Percentiles rank a stretch among this genome's conserved stretches.
These are phyloP conservation scores for Saccopteryx leptura DNA, from an alignment of 2,113 vertebrate species.

Conservation along the genomic window DNA sequence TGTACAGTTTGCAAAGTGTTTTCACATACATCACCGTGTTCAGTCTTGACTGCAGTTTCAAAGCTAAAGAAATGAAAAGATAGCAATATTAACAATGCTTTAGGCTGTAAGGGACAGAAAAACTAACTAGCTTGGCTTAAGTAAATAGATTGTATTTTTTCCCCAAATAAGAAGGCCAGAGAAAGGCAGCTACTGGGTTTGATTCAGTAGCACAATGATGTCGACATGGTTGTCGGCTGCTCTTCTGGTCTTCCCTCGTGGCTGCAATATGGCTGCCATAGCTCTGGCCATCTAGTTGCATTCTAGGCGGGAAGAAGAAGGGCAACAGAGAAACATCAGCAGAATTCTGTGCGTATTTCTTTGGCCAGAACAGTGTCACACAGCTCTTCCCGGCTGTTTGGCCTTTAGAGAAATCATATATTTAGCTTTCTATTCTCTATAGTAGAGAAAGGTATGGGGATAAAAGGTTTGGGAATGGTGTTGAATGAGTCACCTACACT, in stretches of 20 bases:
- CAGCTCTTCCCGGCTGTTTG: background rate
- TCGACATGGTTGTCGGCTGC: background rate
- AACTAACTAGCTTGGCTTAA: background rate
- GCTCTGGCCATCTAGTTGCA: background rate
- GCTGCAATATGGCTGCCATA: background rate
- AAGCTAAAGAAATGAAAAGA: background rate
- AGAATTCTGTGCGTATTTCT: background rate
- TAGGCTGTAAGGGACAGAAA: background rate
- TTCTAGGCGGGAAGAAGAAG: background rate
- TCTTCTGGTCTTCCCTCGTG: background rate
- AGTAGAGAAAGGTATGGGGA: background rate
- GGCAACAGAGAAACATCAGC: background rate
- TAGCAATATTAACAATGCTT: background rate
- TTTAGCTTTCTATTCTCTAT: background rate
- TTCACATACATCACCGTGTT: background rate
- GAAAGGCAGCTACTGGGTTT: background rate
- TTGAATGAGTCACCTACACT: background rate
- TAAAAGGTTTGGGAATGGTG: no score
- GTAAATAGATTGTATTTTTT: background rate
- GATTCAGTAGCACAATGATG: background rate
- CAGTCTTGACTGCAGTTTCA: background rate
- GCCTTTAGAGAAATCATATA: background rate
- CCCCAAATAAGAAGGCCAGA: background rate
- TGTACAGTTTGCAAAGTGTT: background rate
- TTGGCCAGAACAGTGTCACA: background rate